Evolutionary conservation across 2,888 invertebrate genomes (phyloP), one percentile per base, ranked within the genome.

Genomic region (Boloria selene): DNA sequence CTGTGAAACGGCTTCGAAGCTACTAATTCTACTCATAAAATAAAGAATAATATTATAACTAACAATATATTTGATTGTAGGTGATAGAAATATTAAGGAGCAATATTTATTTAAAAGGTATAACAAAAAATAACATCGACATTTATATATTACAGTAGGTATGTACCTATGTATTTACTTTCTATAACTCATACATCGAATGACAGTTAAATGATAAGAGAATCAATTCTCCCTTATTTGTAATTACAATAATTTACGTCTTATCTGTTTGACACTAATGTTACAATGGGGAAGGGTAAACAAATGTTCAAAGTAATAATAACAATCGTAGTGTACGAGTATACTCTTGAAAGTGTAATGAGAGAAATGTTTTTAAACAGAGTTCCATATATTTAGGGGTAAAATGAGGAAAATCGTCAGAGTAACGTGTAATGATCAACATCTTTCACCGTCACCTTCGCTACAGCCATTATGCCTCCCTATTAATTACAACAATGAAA

Each of bases 351-450:
- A 45, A 26, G 16, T 31, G 17, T 59, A 26, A 47, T 59, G 59
- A 49, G n/a, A 60, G 45, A 31, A 54, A 60, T 45, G 54, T 42
- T 65, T 54, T 60, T 13, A 38, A 49, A 50, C 17, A 14, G 47
- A 47, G 47, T 13, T 18, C 22, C 22, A 26, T 61, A 38, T 64
- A 51, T 64, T 58, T 38, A 50, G n/a, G 52, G 31, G 54, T 55
- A 62, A 72, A 68, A 71, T 66, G 70, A 72, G 74, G 74, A 74
- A 73, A 76, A 75, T 75, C 81, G 80, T 75, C 22, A 3, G 74
- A 79, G 75, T 79, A 71, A 85, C 82, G 82, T 82, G 87, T 81
- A 86, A 88, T 90, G 87, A 88, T 88, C 86, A 79, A 82, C 85
- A 88, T 89, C 83, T 78, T 79, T 88, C 87, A 86, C 83, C 73